Percentiles rank a stretch among this genome's conserved stretches.
phyloP scores from a whole-genome alignment of 1,140 invertebrate species.

The Nymphalis io region DNA sequence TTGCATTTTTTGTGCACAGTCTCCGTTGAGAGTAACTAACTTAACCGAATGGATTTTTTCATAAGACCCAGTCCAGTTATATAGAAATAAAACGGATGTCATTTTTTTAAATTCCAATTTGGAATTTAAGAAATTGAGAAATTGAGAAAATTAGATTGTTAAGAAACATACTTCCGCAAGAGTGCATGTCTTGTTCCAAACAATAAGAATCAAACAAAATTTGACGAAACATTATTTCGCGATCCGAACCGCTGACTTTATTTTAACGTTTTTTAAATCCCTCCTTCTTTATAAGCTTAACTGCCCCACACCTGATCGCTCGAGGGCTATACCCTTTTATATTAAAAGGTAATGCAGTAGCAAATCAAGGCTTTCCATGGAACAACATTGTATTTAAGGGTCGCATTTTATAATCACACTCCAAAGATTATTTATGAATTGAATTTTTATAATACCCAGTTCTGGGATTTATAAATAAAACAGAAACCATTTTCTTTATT shows the following conservation, averaged over 20 bases:
- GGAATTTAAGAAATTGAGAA: no score
- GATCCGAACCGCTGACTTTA: slow-evolving; percentile 68
- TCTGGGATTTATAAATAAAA: no score
- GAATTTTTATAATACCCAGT: neutral
- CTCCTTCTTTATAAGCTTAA: slow-evolving; percentile 75
- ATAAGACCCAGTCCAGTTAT: no score
- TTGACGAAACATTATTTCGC: slow-evolving; percentile 66
- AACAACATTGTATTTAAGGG: slow-evolving; percentile 44
- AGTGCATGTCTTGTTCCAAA: slow-evolving; percentile 28
- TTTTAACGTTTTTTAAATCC: slow-evolving; percentile 72
- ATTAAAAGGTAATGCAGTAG: slow-evolving; percentile 61
- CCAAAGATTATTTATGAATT: slow-evolving; percentile 1
- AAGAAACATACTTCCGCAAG: slow-evolving; percentile 10
- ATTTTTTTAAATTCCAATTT: no score
- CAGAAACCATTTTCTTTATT: no score
- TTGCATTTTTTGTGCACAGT: no score
- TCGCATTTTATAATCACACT: slow-evolving; percentile 36
- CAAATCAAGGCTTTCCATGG: slow-evolving; percentile 54
- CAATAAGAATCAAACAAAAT: slow-evolving; percentile 55
- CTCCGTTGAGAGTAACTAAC: no score
- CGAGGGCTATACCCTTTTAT: slow-evolving; percentile 66
- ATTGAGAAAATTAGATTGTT: neutral
- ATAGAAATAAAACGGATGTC: no score
- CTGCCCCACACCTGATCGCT: slow-evolving; percentile 74
- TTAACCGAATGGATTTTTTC: no score